Conservation (phyloP, 23 tunicate genomes). For the Aplidium turbinatum region DNA sequence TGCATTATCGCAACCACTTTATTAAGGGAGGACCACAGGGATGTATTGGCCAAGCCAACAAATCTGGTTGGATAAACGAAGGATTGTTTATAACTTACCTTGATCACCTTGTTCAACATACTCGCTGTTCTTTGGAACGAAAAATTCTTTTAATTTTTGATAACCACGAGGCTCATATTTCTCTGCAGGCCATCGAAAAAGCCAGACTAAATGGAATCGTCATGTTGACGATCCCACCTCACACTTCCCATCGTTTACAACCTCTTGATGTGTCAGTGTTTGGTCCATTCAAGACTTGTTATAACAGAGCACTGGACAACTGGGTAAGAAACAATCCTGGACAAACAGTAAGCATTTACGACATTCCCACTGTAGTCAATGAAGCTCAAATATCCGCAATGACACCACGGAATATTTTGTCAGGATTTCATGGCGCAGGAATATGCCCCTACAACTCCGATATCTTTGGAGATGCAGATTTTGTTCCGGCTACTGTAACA, state of each 20-base stretch:
- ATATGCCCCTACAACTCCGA: conserved; percentile 18
- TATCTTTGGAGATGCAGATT: conserved; percentile 1
- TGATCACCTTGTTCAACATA: not conserved
- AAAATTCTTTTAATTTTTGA: not conserved
- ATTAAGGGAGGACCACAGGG: conserved; percentile 5
- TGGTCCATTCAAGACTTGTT: not conserved
- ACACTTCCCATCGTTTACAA: conserved; percentile 22
- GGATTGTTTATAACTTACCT: not conserved
- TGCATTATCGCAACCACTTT: not conserved
- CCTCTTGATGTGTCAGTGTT: conserved; percentile 24
- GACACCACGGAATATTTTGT: conserved; percentile 15
- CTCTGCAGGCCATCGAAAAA: conserved; percentile 1
- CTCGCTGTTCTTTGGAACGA: not conserved
- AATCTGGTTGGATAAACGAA: conserved; percentile 14
- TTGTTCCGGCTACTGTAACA: conserved; percentile 2
- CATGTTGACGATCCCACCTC: conserved; percentile 6
- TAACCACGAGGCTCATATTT: conserved; percentile 18
- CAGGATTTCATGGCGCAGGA: conserved; percentile 10
- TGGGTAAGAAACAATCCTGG: conserved; percentile 16
- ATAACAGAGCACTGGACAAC: conserved; percentile 13
- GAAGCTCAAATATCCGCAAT: conserved; percentile 18
- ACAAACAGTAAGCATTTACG: conserved; percentile 13
- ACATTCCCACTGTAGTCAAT: conserved; percentile 7
- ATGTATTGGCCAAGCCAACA: not conserved
- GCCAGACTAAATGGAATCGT: not conserved